Evolutionary conservation across 2,113 vertebrate species (phyloP), one percentile per base, ranked within the genome.

Genomic region (Oreochromis niloticus): DNA sequence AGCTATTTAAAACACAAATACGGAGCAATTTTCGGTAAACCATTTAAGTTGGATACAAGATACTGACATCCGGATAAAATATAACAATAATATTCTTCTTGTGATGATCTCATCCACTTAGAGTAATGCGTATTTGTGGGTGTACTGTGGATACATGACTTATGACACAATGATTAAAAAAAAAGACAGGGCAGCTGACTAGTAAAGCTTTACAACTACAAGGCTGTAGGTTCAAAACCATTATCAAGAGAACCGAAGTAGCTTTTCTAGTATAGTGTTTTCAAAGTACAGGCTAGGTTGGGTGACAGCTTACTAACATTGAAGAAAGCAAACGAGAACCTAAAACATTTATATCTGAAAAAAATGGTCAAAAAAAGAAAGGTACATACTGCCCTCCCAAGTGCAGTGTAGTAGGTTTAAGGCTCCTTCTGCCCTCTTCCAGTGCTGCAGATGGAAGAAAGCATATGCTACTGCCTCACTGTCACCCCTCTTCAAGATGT

Each of bases 401-500:
- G 99, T 99, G 80, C 99, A 99, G 95, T 99, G 98, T 75, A 99
- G 94, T 87, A 99, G 96, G 90, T 99, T 98, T 82, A 99, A 97
- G 79, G 98, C 99, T 87, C 99, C 98, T 94, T 99, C 99, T 91
- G 99, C 98, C 88, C 98, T 97, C 93, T 99, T 99, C 99, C 99
- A 99, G 95, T 99, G 99, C 95, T 99, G 98, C 86, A 99, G 97
- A 95, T 99, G 99, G 88, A 99, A 99, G 96, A 99, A 99, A 32
- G 99, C 98, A 24, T 99, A 99, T 0, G 99, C 98, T 83, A 99
- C 97, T 41, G 99, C 98, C 94, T 99, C 99, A 24, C 99, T 99
- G 96, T 99, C 99, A 22, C 99, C 99, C 56, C 99, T 97, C 89
- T 99, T 99, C 96, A 99, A 93, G 95, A 99, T 99, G 92, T 99